Conservation (phyloP, 2,797 vertebrate species). For the Enteromius viviparus region DNA sequence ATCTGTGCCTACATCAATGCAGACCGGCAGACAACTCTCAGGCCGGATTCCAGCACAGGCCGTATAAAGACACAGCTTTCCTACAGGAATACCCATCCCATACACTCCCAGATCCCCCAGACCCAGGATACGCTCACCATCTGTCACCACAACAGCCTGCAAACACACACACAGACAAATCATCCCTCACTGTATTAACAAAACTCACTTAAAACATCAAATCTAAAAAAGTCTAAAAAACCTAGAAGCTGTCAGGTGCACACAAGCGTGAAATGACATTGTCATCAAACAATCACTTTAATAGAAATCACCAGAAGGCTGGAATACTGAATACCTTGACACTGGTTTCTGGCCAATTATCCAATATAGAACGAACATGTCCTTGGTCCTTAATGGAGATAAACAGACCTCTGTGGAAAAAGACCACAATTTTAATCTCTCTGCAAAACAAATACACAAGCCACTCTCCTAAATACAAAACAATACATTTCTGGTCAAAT, state of each 20-base stretch:
- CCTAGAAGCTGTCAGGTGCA: background rate
- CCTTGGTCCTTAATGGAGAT: conserved; percentile 95
- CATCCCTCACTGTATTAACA: background rate
- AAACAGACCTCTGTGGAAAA: conserved; percentile 88
- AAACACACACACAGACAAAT: conserved; percentile 12
- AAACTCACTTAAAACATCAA: background rate
- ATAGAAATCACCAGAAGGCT: background rate
- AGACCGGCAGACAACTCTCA: conserved; percentile 91
- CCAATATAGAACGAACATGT: conserved; percentile 91
- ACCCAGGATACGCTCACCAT: conserved; percentile 95
- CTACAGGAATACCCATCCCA: conserved; percentile 97
- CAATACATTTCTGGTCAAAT: background rate
- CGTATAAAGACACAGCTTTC: conserved; percentile 95
- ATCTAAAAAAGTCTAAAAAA: background rate
- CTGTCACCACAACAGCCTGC: conserved; percentile 96
- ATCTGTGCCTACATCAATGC: conserved; percentile 94
- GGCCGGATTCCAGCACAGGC: conserved; percentile 95
- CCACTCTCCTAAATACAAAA: background rate
- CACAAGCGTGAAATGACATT: background rate
- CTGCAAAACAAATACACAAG: background rate
- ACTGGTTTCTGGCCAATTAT: conserved; percentile 96
- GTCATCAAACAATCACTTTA: background rate
- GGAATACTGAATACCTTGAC: conserved; percentile 82
- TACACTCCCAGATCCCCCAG: conserved; percentile 96
- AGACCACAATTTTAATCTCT: background rate